phyloP scores from a whole-genome alignment of 37 sponge, comb jelly and placozoan species.

The Spongilla lacustris region DNA sequence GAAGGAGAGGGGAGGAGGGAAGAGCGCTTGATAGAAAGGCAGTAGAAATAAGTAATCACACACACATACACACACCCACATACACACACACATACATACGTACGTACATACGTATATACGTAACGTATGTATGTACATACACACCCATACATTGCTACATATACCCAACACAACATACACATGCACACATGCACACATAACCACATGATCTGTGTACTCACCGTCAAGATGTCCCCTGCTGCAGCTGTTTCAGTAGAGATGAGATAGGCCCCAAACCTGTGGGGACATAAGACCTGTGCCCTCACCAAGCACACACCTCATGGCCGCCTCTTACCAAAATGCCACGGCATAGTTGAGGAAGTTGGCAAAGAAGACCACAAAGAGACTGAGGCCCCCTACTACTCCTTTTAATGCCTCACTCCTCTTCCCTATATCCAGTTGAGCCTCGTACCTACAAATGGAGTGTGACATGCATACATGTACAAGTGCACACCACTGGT shows the following conservation, averaged over 20 bases:
- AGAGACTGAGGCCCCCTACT: conserved; percentile 20
- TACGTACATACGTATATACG: no score
- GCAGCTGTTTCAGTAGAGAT: conserved; percentile 17
- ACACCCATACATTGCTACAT: no score
- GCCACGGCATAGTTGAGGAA: conserved; percentile 80
- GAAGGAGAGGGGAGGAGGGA: background rate
- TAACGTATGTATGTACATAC: no score
- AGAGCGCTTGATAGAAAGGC: background rate
- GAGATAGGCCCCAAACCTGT: conserved; percentile 73
- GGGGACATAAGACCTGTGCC: no score
- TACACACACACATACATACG: no score
- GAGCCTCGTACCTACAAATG: conserved; percentile 24
- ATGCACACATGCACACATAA: background rate
- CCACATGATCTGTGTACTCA: no score
- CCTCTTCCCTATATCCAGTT: conserved; percentile 35
- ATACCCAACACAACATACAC: no score
- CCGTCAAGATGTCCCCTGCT: conserved; percentile 59
- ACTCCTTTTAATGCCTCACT: conserved; percentile 47
- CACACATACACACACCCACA: background rate
- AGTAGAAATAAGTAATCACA: background rate
- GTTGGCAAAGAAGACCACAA: conserved; percentile 45
- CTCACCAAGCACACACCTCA: background rate
- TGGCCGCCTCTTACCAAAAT: conserved; percentile 65
- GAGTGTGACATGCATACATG: background rate
- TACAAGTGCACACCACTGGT: background rate